phyloP scores from a whole-genome alignment of 1,140 invertebrate species.

The Nylanderia fulva region DNA sequence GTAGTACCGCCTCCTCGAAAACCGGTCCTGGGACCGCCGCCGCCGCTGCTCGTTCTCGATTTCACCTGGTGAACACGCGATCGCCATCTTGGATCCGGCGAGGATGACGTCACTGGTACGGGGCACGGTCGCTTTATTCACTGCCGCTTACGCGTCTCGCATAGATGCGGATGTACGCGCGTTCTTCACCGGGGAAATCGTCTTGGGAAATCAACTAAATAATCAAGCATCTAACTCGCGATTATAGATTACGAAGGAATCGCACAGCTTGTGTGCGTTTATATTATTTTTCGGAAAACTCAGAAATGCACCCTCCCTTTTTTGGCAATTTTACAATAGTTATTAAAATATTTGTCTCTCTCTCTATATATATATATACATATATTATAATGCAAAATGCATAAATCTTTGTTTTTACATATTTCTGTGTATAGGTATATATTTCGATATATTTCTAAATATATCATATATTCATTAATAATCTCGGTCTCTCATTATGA shows the following conservation, averaged over 20 bases:
- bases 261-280: neutral
- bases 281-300: neutral
- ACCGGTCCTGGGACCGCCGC: conserved; percentile 77
- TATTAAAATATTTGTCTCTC: neutral
- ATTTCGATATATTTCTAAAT: too few relatives aligned
- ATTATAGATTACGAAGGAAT: neutral
- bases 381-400: neutral
- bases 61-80: conserved; percentile 76
- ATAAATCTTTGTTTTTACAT: neutral
- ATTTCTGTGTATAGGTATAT: too few relatives aligned
- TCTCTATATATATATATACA: neutral
- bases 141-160: conserved; percentile 50
- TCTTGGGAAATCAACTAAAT: conserved; percentile 4
- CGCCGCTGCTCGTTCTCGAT: conserved; percentile 75
- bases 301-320: neutral
- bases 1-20: conserved; percentile 63
- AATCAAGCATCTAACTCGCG: neutral
- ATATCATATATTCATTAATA: too few relatives aligned
- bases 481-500: too few relatives aligned
- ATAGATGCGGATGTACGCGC: conserved; percentile 29
- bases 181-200: conserved; percentile 14
- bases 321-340: neutral
- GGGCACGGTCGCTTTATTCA: conserved; percentile 69
- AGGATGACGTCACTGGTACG: conserved; percentile 79
- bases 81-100: conserved; percentile 78